Percentiles rank a stretch among this genome's conserved stretches.
phyloP scores from a whole-genome alignment of 2,888 invertebrate genomes.

The Torymus tubicola region DNA sequence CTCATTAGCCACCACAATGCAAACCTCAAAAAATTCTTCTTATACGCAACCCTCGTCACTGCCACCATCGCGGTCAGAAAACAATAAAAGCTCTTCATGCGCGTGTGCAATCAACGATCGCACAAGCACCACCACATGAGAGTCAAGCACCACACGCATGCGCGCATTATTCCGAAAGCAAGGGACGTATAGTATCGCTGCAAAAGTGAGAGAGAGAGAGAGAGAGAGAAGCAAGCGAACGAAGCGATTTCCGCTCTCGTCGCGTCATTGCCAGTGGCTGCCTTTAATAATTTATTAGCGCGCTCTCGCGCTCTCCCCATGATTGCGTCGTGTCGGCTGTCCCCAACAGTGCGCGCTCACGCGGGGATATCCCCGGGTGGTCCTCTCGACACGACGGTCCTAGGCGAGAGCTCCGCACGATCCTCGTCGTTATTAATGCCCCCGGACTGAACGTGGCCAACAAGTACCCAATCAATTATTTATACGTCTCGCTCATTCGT shows the following conservation, averaged over 20 bases:
- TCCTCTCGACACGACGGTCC: constrained; percentile 72
- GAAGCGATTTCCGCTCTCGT: too few relatives aligned
- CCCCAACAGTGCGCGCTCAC: constrained; percentile 65
- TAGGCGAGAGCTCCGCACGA: constrained; percentile 2
- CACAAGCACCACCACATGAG: not conserved
- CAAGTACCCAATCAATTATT: constrained; percentile 59
- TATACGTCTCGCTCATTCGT: constrained; percentile 47
- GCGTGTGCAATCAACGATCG: constrained; percentile 50
- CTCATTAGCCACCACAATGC: too few relatives aligned
- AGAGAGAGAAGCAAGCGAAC: too few relatives aligned
- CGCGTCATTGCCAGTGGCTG: constrained; percentile 74
- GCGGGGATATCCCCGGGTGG: constrained; percentile 72
- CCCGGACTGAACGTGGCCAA: constrained; percentile 18
- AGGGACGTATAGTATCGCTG: too few relatives aligned
- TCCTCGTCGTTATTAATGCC: constrained; percentile 49
- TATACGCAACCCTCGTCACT: too few relatives aligned
- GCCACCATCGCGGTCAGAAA: too few relatives aligned
- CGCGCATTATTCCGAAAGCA: too few relatives aligned
- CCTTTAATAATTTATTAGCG: constrained; percentile 77
- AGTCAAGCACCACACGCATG: constrained; percentile 12
- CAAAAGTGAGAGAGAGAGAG: too few relatives aligned
- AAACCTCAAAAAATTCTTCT: too few relatives aligned
- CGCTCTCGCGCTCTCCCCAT: constrained; percentile 60
- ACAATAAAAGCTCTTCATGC: not conserved
- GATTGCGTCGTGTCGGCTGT: constrained; percentile 75